Evolutionary conservation across 2,113 vertebrate genomes (phyloP).

Genomic region (Regulus satrapa): DNA sequence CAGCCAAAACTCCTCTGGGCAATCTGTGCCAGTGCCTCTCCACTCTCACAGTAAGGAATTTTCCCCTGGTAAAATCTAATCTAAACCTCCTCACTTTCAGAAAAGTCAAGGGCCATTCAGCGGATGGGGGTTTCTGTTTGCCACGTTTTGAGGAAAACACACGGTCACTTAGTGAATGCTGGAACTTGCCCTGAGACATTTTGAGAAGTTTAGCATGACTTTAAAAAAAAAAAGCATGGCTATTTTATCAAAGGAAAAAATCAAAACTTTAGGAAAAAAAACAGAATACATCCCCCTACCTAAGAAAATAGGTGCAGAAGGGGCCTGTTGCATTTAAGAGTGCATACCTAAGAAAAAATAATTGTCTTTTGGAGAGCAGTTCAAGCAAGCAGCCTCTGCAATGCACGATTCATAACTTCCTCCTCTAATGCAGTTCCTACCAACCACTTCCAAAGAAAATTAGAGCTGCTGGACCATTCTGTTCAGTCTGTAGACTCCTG

Average conservation of each 20-base stretch:
- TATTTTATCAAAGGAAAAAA: neutral
- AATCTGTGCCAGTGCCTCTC: neutral
- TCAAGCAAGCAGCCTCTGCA: neutral
- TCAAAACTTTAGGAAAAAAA: neutral
- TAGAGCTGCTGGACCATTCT: conserved; percentile 1
- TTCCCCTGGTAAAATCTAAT: neutral
- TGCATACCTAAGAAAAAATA: neutral
- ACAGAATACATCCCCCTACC: neutral
- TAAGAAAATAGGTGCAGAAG: neutral
- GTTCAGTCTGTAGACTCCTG: neutral
- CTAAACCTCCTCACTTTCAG: neutral
- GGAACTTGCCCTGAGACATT: neutral
- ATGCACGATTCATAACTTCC: neutral
- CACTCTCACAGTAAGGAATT: neutral
- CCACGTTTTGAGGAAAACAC: neutral
- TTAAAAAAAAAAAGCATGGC: fast-evolving
- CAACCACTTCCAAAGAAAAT: neutral
- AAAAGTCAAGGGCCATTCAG: neutral
- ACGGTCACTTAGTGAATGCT: neutral
- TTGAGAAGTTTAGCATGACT: neutral
- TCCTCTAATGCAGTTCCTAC: neutral
- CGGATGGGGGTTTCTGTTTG: fast-evolving
- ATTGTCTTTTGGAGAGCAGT: neutral
- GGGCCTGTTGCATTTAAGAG: neutral
- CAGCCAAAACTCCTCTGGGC: neutral